Evolutionary conservation across 2,888 invertebrate species (phyloP).

Genomic region (Drosophila affinis): DNA sequence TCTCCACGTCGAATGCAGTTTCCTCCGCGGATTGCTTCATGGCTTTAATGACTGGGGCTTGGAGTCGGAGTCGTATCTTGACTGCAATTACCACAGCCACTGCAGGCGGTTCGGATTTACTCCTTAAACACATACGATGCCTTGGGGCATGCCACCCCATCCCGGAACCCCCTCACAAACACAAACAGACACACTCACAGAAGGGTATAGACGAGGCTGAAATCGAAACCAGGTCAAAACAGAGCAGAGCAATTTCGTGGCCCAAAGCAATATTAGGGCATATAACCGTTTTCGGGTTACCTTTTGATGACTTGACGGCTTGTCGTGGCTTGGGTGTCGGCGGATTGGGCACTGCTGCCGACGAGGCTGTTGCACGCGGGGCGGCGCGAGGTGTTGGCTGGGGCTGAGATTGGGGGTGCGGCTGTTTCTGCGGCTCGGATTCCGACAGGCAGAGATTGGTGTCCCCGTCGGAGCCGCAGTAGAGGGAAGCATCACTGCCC

Average conservation of each 20-base stretch:
- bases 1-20: not conserved
- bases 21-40: constrained; percentile 13
- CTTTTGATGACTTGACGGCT: constrained; percentile 70
- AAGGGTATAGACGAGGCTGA: constrained; percentile 5
- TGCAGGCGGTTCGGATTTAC: constrained; percentile 27
- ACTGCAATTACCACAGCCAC: constrained; percentile 45
- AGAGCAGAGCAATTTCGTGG: constrained; percentile 26
- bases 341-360: constrained; percentile 47
- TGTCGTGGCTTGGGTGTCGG: constrained; percentile 84
- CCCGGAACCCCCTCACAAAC: not conserved
- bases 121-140: constrained; percentile 40
- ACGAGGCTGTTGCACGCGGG: constrained; percentile 68
- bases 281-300: constrained; percentile 43
- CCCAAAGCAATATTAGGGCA: constrained; percentile 19
- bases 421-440: constrained; percentile 65
- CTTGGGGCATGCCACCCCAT: constrained; percentile 21
- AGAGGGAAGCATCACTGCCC: constrained; percentile 82
- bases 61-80: constrained; percentile 32
- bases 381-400: constrained; percentile 81
- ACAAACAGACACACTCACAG: not conserved
- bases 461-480: constrained; percentile 74
- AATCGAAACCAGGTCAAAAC: constrained; percentile 65
- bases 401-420: not conserved
- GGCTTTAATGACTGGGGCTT: constrained; percentile 33
- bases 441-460: constrained; percentile 32